These are phyloP conservation scores for Tetranychus urticae DNA, from an alignment of 1,140 invertebrate genomes.

Conservation along the genomic window DNA sequence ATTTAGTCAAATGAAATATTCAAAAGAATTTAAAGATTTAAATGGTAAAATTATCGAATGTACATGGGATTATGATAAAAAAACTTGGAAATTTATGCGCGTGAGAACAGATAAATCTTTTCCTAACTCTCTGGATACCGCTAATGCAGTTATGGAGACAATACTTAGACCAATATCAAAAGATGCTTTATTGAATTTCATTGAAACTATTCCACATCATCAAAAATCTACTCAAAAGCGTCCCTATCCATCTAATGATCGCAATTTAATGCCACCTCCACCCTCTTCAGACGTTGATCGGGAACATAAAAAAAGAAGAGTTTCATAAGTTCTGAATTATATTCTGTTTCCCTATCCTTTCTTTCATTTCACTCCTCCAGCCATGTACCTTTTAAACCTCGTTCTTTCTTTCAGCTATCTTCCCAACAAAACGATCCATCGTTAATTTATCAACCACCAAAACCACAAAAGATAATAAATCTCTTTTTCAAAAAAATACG, in stretches of 20 bases:
- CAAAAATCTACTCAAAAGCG: background rate
- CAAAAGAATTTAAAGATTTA: constrained; percentile 44
- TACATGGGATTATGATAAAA: constrained; percentile 30
- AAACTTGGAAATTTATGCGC: constrained; percentile 81
- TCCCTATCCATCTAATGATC: background rate
- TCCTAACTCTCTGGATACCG: constrained; percentile 68
- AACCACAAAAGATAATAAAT: too few relatives aligned
- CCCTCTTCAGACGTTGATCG: too few relatives aligned
- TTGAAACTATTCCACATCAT: constrained; percentile 18
- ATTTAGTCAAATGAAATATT: constrained; percentile 19
- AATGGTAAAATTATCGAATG: constrained; percentile 95
- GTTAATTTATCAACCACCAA: too few relatives aligned
- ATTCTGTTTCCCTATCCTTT: too few relatives aligned
- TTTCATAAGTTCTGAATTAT: too few relatives aligned
- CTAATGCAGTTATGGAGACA: constrained; percentile 29
- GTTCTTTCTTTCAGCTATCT: too few relatives aligned
- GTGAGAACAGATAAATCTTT: constrained; percentile 89
- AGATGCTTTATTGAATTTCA: constrained; percentile 45
- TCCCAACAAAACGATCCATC: too few relatives aligned
- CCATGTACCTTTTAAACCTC: too few relatives aligned
- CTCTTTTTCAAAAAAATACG: too few relatives aligned
- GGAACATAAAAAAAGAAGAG: too few relatives aligned
- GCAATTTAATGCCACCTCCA: constrained; percentile 1
- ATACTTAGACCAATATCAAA: constrained; percentile 54
- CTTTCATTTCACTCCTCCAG: too few relatives aligned